These are phyloP conservation scores for Metalampra italica DNA, from an alignment of 2,888 invertebrate species.

Conservation along the genomic window DNA sequence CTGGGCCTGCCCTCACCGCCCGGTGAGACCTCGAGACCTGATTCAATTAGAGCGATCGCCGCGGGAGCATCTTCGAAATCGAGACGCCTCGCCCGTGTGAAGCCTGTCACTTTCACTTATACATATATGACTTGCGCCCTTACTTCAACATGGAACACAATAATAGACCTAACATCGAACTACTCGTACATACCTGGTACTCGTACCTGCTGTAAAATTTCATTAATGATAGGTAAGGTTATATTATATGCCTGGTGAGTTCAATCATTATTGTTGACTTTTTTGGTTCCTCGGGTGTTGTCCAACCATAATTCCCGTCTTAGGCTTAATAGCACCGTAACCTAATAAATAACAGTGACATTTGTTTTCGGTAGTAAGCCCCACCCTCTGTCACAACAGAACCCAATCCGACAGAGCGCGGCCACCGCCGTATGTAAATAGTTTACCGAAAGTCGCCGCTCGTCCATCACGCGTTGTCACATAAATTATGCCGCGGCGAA, in stretches of 20 bases:
- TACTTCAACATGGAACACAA: neutral
- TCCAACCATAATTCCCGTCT: slow-evolving; percentile 55
- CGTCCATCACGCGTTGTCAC: slow-evolving; percentile 79
- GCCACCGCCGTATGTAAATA: slow-evolving; percentile 76
- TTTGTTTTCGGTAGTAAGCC: slow-evolving; percentile 77
- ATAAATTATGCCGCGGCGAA: slow-evolving; percentile 79
- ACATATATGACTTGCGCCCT: neutral
- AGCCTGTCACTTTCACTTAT: slow-evolving; percentile 18
- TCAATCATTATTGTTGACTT: too few species aligned
- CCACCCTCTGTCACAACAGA: slow-evolving; percentile 76
- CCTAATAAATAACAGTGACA: slow-evolving; percentile 78
- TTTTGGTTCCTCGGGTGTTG: slow-evolving; percentile 1
- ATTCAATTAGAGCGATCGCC: slow-evolving; percentile 65
- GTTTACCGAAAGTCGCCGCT: slow-evolving; percentile 78
- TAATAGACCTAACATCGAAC: neutral
- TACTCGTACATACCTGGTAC: too few species aligned
- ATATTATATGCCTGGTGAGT: too few species aligned
- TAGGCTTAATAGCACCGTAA: slow-evolving; percentile 69
- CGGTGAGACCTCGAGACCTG: slow-evolving; percentile 41
- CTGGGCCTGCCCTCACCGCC: neutral
- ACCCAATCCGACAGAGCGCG: slow-evolving; percentile 74
- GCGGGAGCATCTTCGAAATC: slow-evolving; percentile 30
- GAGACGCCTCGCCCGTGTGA: slow-evolving; percentile 14
- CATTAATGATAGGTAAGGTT: too few species aligned
- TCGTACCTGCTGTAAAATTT: too few species aligned